Base-by-base conservation (phyloP, 2,113 vertebrate species). In the Atlantisia rogersi region DNA sequence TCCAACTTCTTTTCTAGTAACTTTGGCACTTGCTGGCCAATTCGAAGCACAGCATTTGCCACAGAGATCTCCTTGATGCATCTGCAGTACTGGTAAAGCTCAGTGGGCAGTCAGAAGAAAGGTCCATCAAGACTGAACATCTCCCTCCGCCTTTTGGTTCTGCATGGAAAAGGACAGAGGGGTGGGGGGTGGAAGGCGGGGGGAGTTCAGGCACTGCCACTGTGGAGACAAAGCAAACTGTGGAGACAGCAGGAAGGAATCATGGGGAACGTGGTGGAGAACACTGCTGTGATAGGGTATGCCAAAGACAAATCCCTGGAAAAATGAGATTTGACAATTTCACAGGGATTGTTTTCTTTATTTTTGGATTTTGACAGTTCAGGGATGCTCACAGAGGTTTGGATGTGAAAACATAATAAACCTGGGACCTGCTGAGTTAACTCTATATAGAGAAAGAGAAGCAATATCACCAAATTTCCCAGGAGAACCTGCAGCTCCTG, bases 381-480 rank as follows among this genome's bases (percentile, higher is more conserved):
- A 85, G 73, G 65, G 48, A 79, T 48, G 15, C 65, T 79, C 42
- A 35, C 29, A 73, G 70, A 76, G 20, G 53, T 32, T 28, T 46
- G 48, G 44, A 53, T 64, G 40, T 17, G 71, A 81, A 83, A 90
- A 37, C 63, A 73, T 20, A 32, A 85, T 46, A 93, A 94, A 83
- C 39, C 40, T 37, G 35, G 40, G 58, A 62, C 44, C 69, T 85
- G 75, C 63, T 58, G 82, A 83, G 67, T 68, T 64, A 69, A 73
- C 14, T 77, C 42, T 25, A 5, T 16, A 48, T 42, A 12, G 20
- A 56, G 79, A 29, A 86, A 56, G 71, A 73, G 91, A 85, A 90
- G 67, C 85, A 93, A 59, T 77, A 90, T 55, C 79, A 10, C 29
- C 67, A 83, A 69, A 97, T 93, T 92, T 92, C 94, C 95, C 92